Conservation (phyloP, 2,888 invertebrate genomes). For the Peribatodes rhomboidaria region DNA sequence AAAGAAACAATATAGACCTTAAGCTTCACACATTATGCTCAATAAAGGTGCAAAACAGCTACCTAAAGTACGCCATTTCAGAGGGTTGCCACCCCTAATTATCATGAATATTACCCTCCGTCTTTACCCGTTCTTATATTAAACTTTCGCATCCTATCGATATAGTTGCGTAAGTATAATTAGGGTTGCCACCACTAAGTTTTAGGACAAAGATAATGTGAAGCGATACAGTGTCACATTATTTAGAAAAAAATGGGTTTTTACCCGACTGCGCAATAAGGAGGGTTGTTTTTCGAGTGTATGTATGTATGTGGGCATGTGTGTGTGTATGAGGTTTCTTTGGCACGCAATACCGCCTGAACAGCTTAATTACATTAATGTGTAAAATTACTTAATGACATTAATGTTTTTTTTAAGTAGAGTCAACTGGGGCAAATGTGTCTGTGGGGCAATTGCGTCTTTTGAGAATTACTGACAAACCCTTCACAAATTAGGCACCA, state of each 20-base stretch:
- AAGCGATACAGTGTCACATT: background rate
- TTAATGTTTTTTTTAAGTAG: too few species aligned
- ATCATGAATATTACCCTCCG: slow-evolving; percentile 35
- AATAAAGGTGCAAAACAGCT: slow-evolving; percentile 31
- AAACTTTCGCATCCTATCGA: slow-evolving; percentile 25
- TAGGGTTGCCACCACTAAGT: slow-evolving; percentile 16
- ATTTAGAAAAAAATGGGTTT: background rate
- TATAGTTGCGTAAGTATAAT: slow-evolving; percentile 22
- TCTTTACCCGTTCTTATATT: slow-evolving; percentile 34
- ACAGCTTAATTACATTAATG: too few species aligned
- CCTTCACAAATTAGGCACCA: too few species aligned
- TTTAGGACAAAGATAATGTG: background rate
- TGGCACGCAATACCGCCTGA: too few species aligned
- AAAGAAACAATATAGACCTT: slow-evolving; percentile 1
- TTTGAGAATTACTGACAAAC: too few species aligned
- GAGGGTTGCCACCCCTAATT: slow-evolving; percentile 33
- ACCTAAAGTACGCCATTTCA: slow-evolving; percentile 18
- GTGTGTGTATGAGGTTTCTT: too few species aligned
- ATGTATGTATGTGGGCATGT: too few species aligned
- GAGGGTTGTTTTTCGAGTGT: too few species aligned
- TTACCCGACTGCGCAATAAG: too few species aligned
- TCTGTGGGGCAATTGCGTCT: too few species aligned
- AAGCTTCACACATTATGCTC: slow-evolving; percentile 17
- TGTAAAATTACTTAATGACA: too few species aligned
- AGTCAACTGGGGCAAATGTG: too few species aligned